These are phyloP conservation scores for Melozone crissalis DNA, from an alignment of 2,113 vertebrate genomes.

Conservation along the genomic window DNA sequence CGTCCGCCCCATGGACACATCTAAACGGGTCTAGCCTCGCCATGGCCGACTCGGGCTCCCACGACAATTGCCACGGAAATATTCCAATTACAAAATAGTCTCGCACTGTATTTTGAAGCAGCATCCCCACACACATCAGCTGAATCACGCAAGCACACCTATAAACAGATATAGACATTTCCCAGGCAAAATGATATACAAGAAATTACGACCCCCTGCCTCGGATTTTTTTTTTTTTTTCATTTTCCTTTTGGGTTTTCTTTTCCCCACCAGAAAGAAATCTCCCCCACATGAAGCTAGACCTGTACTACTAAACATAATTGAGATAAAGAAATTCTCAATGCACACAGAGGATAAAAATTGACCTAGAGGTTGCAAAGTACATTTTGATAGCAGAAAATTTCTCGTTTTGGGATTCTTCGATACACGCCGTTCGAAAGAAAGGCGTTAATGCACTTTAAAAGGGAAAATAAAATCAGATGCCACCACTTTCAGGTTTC, in stretches of 20 bases:
- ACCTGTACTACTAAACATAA: not conserved
- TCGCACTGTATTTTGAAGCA: not conserved
- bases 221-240: not conserved
- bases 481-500: not conserved
- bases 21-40: constrained; percentile 5
- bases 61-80: constrained; percentile 29
- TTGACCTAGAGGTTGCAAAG: constrained; percentile 52
- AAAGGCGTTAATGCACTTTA: constrained; percentile 34
- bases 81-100: not conserved
- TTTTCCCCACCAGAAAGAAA: constrained; percentile 14
- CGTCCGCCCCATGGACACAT: constrained; percentile 4
- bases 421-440: not conserved
- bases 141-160: constrained; percentile 24
- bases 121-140: not conserved
- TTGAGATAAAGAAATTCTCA: constrained; percentile 1
- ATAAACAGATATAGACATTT: not conserved
- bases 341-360: constrained; percentile 35
- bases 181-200: not conserved
- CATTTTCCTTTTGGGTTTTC: not conserved
- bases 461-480: constrained; percentile 20
- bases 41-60: not conserved
- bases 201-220: not conserved
- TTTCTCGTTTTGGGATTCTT: not conserved
- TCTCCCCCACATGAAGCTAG: not conserved
- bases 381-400: constrained; percentile 28